These are phyloP conservation scores for Ascidia mentula DNA, from an alignment of 23 tunicate species.

Conservation along the genomic window DNA sequence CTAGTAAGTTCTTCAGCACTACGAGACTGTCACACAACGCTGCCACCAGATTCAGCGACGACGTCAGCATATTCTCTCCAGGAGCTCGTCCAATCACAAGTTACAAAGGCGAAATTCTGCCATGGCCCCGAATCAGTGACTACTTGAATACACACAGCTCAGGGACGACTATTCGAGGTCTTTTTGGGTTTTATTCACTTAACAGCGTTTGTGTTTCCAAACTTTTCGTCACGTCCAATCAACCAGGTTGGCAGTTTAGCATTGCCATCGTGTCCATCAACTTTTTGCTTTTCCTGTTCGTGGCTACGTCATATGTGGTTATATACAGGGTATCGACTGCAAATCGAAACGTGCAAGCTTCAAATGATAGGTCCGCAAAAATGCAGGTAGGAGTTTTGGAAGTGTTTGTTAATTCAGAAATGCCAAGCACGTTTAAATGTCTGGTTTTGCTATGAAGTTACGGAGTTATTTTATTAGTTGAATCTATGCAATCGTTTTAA, in stretches of 20 bases:
- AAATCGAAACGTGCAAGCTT: background rate
- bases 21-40: conserved; percentile 2
- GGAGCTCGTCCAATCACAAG: background rate
- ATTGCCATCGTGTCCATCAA: conserved; percentile 32
- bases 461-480: no score
- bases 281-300: conserved; percentile 33
- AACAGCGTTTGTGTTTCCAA: conserved; percentile 61
- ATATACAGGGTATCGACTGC: conserved; percentile 30
- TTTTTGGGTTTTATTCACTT: conserved; percentile 48
- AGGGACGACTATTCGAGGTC: conserved; percentile 2
- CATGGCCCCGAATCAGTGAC: conserved; percentile 9
- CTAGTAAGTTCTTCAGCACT: conserved; percentile 32
- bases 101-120: background rate
- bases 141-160: conserved; percentile 26
- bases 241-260: conserved; percentile 39
- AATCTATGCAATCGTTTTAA: no score
- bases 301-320: conserved; percentile 29
- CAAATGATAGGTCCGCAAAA: background rate
- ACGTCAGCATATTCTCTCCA: conserved; percentile 14
- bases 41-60: conserved; percentile 12
- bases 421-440: no score
- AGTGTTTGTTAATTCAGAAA: background rate
- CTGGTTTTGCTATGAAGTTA: no score
- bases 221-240: conserved; percentile 28
- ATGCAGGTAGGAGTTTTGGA: background rate